phyloP scores from a whole-genome alignment of 2,888 invertebrate genomes.

The Limenitis camilla region DNA sequence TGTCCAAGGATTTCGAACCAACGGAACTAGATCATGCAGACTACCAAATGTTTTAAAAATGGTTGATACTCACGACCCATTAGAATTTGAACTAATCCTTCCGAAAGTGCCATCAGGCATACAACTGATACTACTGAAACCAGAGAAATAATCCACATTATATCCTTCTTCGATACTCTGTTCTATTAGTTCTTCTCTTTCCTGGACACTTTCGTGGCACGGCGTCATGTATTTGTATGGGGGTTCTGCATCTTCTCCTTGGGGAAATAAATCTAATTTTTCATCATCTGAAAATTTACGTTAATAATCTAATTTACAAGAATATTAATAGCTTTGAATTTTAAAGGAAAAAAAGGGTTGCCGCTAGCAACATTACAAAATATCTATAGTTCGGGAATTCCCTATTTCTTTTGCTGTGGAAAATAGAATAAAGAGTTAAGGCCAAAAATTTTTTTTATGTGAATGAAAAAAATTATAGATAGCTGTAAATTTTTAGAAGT shows the following conservation, averaged over 20 bases:
- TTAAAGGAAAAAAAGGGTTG: no score
- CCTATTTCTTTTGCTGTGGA: no score
- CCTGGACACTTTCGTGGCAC: constrained; percentile 40
- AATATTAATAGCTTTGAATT: neutral
- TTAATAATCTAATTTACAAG: neutral
- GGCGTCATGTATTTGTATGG: constrained; percentile 56
- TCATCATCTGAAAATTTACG: constrained; percentile 51
- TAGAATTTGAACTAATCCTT: constrained; percentile 32
- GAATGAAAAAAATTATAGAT: no score
- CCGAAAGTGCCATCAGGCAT: constrained; percentile 57
- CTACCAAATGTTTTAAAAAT: neutral
- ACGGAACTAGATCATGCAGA: no score
- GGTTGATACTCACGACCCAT: constrained; percentile 43
- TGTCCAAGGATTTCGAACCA: no score
- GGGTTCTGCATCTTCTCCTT: constrained; percentile 34
- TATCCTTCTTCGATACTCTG: constrained; percentile 48
- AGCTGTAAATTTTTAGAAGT: no score
- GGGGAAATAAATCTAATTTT: constrained; percentile 44
- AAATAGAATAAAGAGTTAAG: no score
- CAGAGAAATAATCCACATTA: constrained; percentile 44
- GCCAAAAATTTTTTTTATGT: no score
- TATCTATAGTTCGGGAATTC: no score
- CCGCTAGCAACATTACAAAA: neutral
- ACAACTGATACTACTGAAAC: constrained; percentile 36
- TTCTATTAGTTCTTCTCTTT: constrained; percentile 33